Evolutionary conservation across 2,888 invertebrate species (phyloP).

Genomic region (Scrobipalpa costella): DNA sequence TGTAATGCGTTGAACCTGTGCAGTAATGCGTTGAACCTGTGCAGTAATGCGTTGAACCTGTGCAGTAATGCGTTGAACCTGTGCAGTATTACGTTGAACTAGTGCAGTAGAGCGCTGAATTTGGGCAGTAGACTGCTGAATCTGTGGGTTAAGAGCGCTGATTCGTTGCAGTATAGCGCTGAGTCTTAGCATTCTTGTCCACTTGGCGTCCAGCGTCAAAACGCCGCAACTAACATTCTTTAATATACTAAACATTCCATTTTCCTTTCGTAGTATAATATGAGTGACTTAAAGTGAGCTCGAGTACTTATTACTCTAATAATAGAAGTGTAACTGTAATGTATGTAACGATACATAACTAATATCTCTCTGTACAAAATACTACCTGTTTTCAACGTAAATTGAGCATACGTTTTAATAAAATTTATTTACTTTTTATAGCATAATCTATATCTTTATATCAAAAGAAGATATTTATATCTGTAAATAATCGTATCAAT

Average conservation of each 20-base stretch:
- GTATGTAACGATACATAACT: constrained; percentile 34
- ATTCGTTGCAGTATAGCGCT: constrained; percentile 39
- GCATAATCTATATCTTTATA: constrained; percentile 28
- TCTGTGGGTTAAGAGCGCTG: constrained; percentile 29
- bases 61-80: constrained; percentile 17
- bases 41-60: constrained; percentile 34
- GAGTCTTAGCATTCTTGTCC: constrained; percentile 52
- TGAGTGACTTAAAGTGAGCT: constrained; percentile 79
- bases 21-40: too few species aligned
- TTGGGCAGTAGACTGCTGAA: constrained; percentile 19
- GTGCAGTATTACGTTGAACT: constrained; percentile 32
- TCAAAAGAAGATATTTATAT: constrained; percentile 24
- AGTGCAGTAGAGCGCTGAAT: constrained; percentile 25
- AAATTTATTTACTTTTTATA: constrained; percentile 24
- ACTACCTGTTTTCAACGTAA: constrained; percentile 40
- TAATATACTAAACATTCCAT: constrained; percentile 72
- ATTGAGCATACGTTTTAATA: constrained; percentile 29
- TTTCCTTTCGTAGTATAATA: constrained; percentile 50
- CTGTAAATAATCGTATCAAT: constrained; percentile 27
- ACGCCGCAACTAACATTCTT: constrained; percentile 49
- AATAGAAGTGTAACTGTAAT: constrained; percentile 30
- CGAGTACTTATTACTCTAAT: constrained; percentile 68
- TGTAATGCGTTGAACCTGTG: constrained; percentile 36
- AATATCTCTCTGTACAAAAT: constrained; percentile 54
- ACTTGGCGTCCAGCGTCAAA: constrained; percentile 14